Evolutionary conservation across 2,888 invertebrate genomes (phyloP).

Genomic region (Eueremaeus valkanovi): DNA sequence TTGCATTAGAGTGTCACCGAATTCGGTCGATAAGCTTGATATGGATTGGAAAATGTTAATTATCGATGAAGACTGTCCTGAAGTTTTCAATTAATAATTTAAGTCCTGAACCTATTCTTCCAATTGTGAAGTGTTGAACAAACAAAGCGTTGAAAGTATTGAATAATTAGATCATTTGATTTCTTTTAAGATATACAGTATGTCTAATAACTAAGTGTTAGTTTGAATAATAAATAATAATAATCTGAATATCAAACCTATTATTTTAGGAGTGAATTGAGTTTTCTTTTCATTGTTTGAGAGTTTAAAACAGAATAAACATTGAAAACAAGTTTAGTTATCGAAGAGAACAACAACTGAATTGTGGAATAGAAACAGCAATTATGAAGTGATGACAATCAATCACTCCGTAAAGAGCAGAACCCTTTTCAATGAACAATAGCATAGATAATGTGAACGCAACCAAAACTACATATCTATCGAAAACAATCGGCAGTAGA

Average conservation of each 20-base stretch:
- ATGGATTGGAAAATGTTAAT: too few relatives aligned
- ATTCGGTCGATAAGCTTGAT: too few relatives aligned
- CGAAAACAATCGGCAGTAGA: slow-evolving; percentile 15
- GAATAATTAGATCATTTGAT: too few relatives aligned
- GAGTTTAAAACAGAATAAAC: background rate
- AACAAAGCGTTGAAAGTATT: too few relatives aligned
- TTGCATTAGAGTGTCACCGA: too few relatives aligned
- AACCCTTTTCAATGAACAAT: slow-evolving; percentile 23
- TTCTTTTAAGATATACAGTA: too few relatives aligned
- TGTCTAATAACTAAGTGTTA: too few relatives aligned
- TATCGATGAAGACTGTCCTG: too few relatives aligned
- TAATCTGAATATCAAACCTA: background rate
- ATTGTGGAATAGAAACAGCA: background rate
- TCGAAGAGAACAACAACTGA: background rate
- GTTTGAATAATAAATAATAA: background rate
- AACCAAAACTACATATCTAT: slow-evolving; percentile 17
- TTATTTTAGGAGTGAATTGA: background rate
- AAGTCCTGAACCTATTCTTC: too few relatives aligned
- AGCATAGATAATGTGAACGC: background rate
- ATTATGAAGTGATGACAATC: slow-evolving; percentile 19
- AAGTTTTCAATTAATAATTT: too few relatives aligned
- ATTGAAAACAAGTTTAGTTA: background rate
- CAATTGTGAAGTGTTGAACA: too few relatives aligned
- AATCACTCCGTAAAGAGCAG: slow-evolving; percentile 9
- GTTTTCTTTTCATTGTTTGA: background rate